phyloP scores from a whole-genome alignment of 2,113 vertebrate genomes.

The Triplophysa siluroides region DNA sequence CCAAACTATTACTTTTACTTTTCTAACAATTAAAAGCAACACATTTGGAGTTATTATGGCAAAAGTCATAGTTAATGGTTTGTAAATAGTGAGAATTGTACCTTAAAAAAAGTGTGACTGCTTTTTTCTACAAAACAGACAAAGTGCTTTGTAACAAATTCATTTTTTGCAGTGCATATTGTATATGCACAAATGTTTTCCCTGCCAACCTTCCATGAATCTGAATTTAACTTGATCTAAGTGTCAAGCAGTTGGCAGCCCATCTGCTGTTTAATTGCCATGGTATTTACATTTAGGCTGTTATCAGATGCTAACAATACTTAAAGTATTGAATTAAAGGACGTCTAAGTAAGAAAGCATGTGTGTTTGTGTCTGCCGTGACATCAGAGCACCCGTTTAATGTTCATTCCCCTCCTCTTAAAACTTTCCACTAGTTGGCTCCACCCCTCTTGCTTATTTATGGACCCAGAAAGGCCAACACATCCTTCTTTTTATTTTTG shows the following conservation, averaged over 20 bases:
- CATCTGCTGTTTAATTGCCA: conserved; percentile 3
- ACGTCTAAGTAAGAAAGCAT: too few relatives aligned
- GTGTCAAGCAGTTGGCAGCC: conserved; percentile 2
- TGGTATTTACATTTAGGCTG: neutral
- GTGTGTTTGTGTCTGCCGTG: conserved; percentile 3
- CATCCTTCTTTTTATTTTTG: conserved; percentile 5
- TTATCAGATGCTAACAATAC: too few relatives aligned
- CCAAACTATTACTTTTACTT: too few relatives aligned
- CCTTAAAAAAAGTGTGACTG: too few relatives aligned
- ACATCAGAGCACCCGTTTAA: conserved; percentile 26
- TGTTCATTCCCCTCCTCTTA: conserved; percentile 32
- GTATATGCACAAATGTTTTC: neutral
- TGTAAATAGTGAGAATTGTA: too few relatives aligned
- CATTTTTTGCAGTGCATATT: neutral
- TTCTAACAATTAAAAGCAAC: too few relatives aligned
- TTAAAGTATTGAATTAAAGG: too few relatives aligned
- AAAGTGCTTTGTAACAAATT: too few relatives aligned
- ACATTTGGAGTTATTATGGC: too few relatives aligned
- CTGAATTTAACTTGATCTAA: neutral
- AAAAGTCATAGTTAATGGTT: too few relatives aligned
- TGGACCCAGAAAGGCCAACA: conserved; percentile 58
- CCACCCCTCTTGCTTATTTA: conserved; percentile 11
- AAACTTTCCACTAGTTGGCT: conserved; percentile 38
- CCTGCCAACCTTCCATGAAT: neutral
- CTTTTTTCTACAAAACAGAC: too few relatives aligned